phyloP scores from a whole-genome alignment of 2,113 vertebrate genomes.

The Ginglymostoma cirratum region DNA sequence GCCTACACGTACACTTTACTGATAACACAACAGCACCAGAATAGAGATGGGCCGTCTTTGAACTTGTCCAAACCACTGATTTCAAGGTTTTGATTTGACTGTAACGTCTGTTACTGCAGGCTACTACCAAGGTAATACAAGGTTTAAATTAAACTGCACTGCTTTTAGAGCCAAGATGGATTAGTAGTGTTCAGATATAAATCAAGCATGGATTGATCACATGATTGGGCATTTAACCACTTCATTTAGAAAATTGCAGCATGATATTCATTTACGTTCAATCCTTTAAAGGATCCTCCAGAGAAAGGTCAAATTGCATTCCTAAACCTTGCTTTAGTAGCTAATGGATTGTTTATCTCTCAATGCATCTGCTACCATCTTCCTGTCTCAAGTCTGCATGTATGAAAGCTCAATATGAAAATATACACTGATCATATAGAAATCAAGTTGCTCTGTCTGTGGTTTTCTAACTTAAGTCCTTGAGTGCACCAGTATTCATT shows the following conservation, averaged over 20 bases:
- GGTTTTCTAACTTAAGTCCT: neutral
- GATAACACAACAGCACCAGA: neutral
- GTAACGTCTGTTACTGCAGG: neutral
- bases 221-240: neutral
- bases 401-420: neutral
- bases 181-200: neutral
- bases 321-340: neutral
- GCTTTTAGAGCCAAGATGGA: neutral
- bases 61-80: neutral
- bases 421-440: neutral
- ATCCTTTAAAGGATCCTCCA: neutral
- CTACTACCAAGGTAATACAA: neutral
- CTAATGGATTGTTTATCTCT: neutral
- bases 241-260: constrained; percentile 16
- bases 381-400: neutral
- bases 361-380: neutral
- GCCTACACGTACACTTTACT: neutral
- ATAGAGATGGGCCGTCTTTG: neutral
- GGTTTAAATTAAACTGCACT: neutral
- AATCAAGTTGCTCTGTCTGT: neutral
- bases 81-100: neutral
- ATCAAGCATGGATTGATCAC: neutral
- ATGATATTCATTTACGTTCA: neutral
- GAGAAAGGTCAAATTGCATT: constrained; percentile 17
- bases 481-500: neutral